phyloP scores from a whole-genome alignment of 37 sponge, comb jelly and placozoan genomes.

The Theonella swinhoei region DNA sequence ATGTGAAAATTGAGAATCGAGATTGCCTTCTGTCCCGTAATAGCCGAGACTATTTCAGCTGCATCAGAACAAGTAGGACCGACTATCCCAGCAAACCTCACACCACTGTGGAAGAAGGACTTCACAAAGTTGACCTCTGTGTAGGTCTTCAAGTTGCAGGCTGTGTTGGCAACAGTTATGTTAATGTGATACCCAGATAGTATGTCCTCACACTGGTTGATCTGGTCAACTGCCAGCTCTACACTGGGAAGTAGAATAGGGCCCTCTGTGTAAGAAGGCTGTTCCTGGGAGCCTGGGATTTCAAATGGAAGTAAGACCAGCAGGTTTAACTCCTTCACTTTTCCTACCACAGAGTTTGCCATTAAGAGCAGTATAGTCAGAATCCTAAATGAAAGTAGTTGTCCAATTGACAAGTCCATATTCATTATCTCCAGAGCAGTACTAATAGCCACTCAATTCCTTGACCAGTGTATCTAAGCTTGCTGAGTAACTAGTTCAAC shows the following conservation, averaged over 20 bases:
- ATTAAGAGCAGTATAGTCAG: too few species aligned
- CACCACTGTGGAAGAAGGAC: background rate
- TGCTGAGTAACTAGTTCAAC: too few species aligned
- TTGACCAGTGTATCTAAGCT: too few species aligned
- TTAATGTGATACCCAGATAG: background rate
- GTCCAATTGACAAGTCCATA: too few species aligned
- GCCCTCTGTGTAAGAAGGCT: conserved; percentile 24
- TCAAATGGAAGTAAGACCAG: too few species aligned
- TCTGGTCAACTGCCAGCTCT: conserved; percentile 21
- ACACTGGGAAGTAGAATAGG: conserved; percentile 4
- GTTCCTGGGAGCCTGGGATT: too few species aligned
- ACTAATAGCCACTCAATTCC: too few species aligned
- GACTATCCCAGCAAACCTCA: conserved; percentile 7
- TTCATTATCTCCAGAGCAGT: too few species aligned
- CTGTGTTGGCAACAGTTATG: conserved; percentile 6
- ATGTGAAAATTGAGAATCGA: conserved; percentile 21
- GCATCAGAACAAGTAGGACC: conserved; percentile 30
- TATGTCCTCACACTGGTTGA: conserved; percentile 15
- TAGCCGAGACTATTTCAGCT: background rate
- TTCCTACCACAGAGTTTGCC: too few species aligned
- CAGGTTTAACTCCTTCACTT: too few species aligned
- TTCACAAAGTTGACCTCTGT: background rate
- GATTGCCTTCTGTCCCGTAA: background rate
- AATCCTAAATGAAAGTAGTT: too few species aligned
- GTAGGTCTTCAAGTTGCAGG: conserved; percentile 3